Conservation (phyloP, 2,113 vertebrate genomes). For the Albula goreensis region DNA sequence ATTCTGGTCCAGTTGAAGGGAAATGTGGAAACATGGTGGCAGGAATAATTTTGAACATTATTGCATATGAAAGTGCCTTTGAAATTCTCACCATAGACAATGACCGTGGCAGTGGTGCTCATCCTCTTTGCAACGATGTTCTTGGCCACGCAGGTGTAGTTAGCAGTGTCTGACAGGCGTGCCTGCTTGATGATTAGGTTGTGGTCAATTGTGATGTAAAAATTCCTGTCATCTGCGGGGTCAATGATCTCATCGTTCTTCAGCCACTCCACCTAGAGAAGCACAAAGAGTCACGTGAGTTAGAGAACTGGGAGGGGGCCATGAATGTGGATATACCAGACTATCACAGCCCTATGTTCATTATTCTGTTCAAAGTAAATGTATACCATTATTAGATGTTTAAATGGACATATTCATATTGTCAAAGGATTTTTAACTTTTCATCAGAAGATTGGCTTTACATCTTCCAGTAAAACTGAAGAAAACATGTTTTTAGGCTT, state of each 20-base stretch:
- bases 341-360: neutral
- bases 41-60: no score
- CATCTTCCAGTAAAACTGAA: no score
- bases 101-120: slow-evolving; percentile 93
- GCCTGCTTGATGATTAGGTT: slow-evolving; percentile 99
- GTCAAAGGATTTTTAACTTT: no score
- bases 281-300: neutral
- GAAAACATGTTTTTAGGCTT: no score
- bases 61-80: no score
- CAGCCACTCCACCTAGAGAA: slow-evolving; percentile 91
- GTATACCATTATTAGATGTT: no score
- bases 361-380: no score
- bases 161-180: slow-evolving; percentile 92
- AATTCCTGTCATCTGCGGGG: slow-evolving; percentile 93
- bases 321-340: neutral
- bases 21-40: no score
- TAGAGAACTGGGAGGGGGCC: no score
- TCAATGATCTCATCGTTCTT: slow-evolving; percentile 97
- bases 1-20: no score
- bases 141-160: slow-evolving; percentile 97
- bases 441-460: no score
- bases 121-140: slow-evolving; percentile 95
- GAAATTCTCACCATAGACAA: slow-evolving; percentile 85
- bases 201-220: slow-evolving; percentile 98
- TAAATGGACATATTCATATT: no score